phyloP scores from a whole-genome alignment of 2,888 invertebrate species.

The Ormyrus pomaceus region DNA sequence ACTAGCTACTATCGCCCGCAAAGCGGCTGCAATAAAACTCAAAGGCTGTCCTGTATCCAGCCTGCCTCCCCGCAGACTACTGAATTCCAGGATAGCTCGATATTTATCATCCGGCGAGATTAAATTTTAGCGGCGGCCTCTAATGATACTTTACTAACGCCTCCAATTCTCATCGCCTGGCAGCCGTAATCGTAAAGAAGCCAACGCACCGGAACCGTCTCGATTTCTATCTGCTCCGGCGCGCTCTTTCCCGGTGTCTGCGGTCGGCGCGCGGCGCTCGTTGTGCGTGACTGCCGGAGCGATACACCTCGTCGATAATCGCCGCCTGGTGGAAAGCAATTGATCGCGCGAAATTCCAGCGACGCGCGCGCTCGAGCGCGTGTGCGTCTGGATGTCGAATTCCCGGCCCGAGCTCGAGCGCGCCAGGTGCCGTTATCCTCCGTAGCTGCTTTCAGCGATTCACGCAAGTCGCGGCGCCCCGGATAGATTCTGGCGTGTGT shows the following conservation, averaged over 20 bases:
- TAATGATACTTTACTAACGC: conserved; percentile 39
- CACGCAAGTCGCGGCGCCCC: too few species aligned
- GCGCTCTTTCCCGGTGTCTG: neutral
- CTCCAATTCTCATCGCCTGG: conserved; percentile 15
- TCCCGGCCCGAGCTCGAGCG: too few species aligned
- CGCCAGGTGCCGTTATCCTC: too few species aligned
- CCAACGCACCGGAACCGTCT: conserved; percentile 28
- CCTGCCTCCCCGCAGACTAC: too few species aligned
- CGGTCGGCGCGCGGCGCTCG: neutral
- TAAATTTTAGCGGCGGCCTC: conserved; percentile 40
- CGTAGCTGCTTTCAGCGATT: too few species aligned
- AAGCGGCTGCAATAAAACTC: conserved; percentile 36
- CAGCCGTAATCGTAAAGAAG: conserved; percentile 26
- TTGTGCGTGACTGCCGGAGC: neutral
- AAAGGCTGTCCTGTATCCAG: neutral
- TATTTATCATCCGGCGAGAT: conserved; percentile 45
- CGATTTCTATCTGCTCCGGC: conserved; percentile 16
- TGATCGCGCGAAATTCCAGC: conserved; percentile 7
- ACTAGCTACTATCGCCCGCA: neutral
- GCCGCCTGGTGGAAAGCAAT: neutral
- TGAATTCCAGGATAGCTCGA: conserved; percentile 17
- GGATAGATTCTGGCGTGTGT: too few species aligned
- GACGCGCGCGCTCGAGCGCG: too few species aligned
- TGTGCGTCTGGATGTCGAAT: too few species aligned
- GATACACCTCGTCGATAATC: conserved; percentile 8